Percentiles rank a stretch among this genome's conserved stretches.
phyloP scores from a whole-genome alignment of 2,797 vertebrate genomes.

The Gorsachius magnificus region DNA sequence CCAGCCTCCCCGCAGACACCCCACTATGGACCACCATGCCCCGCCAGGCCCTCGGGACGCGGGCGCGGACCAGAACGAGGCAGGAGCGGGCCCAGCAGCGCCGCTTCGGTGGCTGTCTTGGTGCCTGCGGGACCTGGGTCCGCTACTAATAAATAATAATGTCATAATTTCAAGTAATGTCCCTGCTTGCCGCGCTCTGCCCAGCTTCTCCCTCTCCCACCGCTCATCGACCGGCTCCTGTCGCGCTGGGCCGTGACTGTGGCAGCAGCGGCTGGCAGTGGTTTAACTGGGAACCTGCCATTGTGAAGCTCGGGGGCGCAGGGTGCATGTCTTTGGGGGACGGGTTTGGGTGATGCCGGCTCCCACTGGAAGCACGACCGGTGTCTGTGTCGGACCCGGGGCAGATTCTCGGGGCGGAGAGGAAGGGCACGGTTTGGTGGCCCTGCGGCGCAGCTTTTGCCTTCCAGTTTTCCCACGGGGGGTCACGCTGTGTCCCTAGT shows the following conservation, averaged over 20 bases:
- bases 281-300: conserved; percentile 19
- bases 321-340: background rate
- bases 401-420: background rate
- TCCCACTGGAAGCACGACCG: background rate
- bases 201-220: background rate
- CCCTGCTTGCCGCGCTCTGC: background rate
- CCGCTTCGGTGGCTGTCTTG: background rate
- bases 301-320: background rate
- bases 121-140: background rate
- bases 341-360: background rate
- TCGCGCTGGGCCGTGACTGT: background rate
- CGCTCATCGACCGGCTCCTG: background rate
- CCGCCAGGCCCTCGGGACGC: accelerated
- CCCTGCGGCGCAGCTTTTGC: background rate
- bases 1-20: background rate
- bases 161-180: conserved; percentile 66
- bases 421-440: background rate
- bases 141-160: conserved; percentile 68
- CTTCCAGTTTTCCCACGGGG: conserved; percentile 52
- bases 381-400: background rate
- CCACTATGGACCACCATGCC: background rate
- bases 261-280: background rate
- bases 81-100: background rate
- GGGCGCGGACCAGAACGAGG: background rate
- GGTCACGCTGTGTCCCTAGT: conserved; percentile 71